Conservation (phyloP, 23 tunicate genomes). For the Halocynthia roretzi region DNA sequence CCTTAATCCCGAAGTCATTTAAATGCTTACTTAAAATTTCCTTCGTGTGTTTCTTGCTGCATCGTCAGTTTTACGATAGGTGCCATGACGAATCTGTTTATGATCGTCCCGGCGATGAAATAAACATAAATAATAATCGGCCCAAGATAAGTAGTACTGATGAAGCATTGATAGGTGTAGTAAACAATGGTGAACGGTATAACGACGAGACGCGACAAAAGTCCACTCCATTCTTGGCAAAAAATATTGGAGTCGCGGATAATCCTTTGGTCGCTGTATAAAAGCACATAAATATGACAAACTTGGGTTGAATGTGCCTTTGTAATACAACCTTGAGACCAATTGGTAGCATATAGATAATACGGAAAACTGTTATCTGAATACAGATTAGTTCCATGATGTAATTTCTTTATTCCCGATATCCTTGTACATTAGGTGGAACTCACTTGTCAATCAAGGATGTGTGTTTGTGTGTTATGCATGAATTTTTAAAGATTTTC, state of each 20-base stretch:
- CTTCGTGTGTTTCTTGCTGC: constrained; percentile 67
- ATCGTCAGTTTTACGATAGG: constrained; percentile 69
- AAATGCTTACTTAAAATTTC: constrained; percentile 58
- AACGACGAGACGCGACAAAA: constrained; percentile 49
- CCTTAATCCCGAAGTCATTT: too few species aligned
- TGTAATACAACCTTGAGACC: too few species aligned
- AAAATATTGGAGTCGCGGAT: constrained; percentile 72
- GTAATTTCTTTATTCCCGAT: too few species aligned
- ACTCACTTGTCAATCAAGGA: too few species aligned
- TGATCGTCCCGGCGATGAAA: constrained; percentile 80
- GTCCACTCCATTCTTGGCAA: constrained; percentile 68
- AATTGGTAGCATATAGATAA: too few species aligned
- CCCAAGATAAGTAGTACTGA: constrained; percentile 83
- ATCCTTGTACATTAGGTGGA: too few species aligned
- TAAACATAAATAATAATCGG: constrained; percentile 82
- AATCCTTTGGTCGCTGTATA: constrained; percentile 73
- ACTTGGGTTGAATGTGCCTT: too few species aligned
- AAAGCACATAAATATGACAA: background rate
- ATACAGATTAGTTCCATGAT: too few species aligned
- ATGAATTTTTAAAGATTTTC: too few species aligned
- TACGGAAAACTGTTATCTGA: too few species aligned
- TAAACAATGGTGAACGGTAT: constrained; percentile 76
- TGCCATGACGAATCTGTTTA: constrained; percentile 69
- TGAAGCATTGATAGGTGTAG: constrained; percentile 91
- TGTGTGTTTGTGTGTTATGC: too few species aligned